Evolutionary conservation across 2,797 vertebrate genomes (phyloP).

Genomic region (Philypnodon macrostomus): DNA sequence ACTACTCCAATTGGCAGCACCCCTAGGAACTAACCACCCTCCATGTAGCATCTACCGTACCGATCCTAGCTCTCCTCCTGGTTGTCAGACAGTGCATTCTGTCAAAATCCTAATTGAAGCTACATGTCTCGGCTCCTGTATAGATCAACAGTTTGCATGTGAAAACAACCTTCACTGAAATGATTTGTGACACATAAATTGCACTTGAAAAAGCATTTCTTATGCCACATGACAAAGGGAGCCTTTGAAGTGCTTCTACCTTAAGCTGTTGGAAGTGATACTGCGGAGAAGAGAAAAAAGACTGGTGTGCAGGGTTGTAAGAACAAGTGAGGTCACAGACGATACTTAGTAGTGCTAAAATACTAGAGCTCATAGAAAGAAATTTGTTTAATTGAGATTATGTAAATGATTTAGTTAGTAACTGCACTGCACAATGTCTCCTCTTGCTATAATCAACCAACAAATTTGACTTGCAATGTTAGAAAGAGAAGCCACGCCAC

Average conservation of each 20-base stretch:
- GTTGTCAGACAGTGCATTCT: slow-evolving; percentile 9
- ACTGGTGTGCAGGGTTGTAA: too few species aligned
- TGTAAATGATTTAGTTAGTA: not conserved
- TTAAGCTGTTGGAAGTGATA: not conserved
- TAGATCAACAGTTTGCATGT: slow-evolving; percentile 20
- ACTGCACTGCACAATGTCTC: not conserved
- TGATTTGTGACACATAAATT: not conserved
- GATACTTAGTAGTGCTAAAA: too few species aligned
- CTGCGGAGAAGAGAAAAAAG: not conserved
- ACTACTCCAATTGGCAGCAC: slow-evolving; percentile 21
- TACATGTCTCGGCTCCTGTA: slow-evolving; percentile 6
- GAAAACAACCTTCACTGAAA: slow-evolving; percentile 36
- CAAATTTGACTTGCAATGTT: not conserved
- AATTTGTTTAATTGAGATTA: not conserved
- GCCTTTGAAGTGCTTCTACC: not conserved
- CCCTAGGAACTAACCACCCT: slow-evolving; percentile 22
- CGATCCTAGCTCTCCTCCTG: slow-evolving; percentile 3
- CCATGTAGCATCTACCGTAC: slow-evolving; percentile 8
- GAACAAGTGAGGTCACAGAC: too few species aligned
- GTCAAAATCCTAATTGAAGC: slow-evolving; percentile 14
- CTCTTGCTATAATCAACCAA: not conserved
- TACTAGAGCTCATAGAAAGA: not conserved
- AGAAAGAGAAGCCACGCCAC: not conserved
- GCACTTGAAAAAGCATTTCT: slow-evolving; percentile 7
- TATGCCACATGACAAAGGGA: not conserved